phyloP scores from a whole-genome alignment of 2,797 vertebrate genomes.

The Lophius americanus region DNA sequence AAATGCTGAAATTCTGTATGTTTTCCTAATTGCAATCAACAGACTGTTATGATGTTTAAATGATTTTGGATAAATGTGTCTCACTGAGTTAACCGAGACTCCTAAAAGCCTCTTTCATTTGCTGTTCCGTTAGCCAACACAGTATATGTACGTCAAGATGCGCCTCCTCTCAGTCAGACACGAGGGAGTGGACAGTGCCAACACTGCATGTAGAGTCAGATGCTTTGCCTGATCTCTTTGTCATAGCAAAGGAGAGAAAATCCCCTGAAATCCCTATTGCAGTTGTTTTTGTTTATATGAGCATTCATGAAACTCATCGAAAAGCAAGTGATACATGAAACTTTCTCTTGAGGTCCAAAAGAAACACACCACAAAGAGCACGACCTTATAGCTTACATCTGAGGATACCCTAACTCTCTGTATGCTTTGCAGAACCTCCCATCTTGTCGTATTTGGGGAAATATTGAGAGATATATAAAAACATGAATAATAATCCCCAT shows the following conservation, averaged over 20 bases:
- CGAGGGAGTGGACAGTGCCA: constrained; percentile 29
- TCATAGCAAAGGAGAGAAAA: constrained; percentile 15
- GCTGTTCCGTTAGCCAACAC: constrained; percentile 23
- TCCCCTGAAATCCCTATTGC: constrained; percentile 25
- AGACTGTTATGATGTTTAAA: constrained; percentile 35
- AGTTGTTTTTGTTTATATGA: constrained; percentile 32
- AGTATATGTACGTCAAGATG: constrained; percentile 36
- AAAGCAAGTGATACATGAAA: constrained; percentile 21
- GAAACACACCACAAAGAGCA: neutral
- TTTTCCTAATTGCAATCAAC: constrained; percentile 62
- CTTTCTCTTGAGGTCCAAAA: neutral
- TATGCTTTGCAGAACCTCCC: neutral
- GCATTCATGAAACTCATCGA: constrained; percentile 4
- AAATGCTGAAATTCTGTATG: constrained; percentile 38
- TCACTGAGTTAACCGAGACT: constrained; percentile 18
- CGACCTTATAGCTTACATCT: neutral
- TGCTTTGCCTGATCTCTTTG: constrained; percentile 34
- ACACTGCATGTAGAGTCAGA: constrained; percentile 27
- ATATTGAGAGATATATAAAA: neutral
- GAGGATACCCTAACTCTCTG: neutral
- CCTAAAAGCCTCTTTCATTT: constrained; percentile 23
- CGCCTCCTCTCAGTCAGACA: constrained; percentile 39
- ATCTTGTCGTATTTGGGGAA: constrained; percentile 5
- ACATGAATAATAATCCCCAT: neutral
- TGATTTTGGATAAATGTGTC: constrained; percentile 25